These are phyloP conservation scores for Pristiophorus japonicus DNA, from an alignment of 2,113 vertebrate genomes.

Conservation along the genomic window DNA sequence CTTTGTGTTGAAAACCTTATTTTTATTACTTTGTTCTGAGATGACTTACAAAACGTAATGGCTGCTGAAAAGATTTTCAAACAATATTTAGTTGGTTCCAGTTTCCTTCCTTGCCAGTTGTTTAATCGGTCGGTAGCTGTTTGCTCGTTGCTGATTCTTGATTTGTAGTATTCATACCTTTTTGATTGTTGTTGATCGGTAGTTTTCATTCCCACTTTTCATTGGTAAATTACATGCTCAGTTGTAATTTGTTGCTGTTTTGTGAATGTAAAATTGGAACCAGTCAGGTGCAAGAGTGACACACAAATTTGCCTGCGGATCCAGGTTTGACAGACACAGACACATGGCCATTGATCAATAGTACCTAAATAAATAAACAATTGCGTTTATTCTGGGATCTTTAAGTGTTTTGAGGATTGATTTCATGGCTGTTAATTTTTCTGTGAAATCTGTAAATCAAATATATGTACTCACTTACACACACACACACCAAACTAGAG, in stretches of 20 bases:
- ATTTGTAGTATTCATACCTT: not conserved
- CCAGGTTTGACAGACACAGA: no score
- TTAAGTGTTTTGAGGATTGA: no score
- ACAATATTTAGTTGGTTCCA: not conserved
- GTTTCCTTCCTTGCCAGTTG: not conserved
- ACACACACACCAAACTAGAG: no score
- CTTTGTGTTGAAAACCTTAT: no score
- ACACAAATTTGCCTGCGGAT: not conserved
- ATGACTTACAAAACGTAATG: not conserved
- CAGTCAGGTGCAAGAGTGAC: not conserved
- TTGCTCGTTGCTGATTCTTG: not conserved
- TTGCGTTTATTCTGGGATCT: no score
- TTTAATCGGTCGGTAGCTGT: not conserved
- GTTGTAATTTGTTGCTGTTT: not conserved
- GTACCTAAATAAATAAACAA: no score
- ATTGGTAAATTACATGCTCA: not conserved
- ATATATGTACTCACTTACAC: no score
- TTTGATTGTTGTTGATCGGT: not conserved
- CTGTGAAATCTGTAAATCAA: no score
- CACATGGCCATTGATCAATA: no score
- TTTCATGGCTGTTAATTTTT: no score
- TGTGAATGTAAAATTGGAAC: not conserved
- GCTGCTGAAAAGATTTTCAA: not conserved
- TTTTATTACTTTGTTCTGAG: no score
- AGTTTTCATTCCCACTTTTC: not conserved